Conservation (phyloP, 2,797 vertebrate genomes). For the Sitta carolinensis region DNA sequence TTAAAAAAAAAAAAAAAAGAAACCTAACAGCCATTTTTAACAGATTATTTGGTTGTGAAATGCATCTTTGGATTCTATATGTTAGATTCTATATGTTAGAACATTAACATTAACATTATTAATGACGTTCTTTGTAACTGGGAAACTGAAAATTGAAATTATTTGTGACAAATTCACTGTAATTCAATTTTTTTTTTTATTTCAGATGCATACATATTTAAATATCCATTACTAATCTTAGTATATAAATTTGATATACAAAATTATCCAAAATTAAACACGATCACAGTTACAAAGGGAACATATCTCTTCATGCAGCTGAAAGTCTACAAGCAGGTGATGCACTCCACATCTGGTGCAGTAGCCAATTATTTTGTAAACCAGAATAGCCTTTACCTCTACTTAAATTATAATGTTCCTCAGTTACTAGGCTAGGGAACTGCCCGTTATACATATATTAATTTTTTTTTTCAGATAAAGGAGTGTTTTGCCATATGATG, state of each 20-base stretch:
- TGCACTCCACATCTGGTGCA: background rate
- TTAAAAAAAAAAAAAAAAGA: background rate
- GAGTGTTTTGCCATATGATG: background rate
- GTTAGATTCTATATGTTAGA: no score
- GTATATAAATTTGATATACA: background rate
- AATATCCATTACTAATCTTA: background rate
- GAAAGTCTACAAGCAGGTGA: background rate
- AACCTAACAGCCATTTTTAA: accelerated
- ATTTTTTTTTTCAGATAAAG: background rate
- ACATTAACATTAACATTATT: background rate
- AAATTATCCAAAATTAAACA: background rate
- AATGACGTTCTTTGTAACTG: background rate
- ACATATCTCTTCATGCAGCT: background rate
- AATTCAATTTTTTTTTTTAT: conserved; percentile 16
- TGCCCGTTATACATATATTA: background rate
- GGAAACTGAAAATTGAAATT: background rate
- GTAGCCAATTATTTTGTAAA: background rate
- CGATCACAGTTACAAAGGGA: background rate
- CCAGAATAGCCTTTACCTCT: background rate
- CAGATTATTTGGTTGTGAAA: background rate
- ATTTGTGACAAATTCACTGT: background rate
- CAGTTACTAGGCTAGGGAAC: background rate
- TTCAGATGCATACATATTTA: background rate
- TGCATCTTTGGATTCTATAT: background rate
- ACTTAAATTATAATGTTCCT: background rate